Conservation (phyloP, 2,113 vertebrate genomes). For the Protobothrops flavoviridis region DNA sequence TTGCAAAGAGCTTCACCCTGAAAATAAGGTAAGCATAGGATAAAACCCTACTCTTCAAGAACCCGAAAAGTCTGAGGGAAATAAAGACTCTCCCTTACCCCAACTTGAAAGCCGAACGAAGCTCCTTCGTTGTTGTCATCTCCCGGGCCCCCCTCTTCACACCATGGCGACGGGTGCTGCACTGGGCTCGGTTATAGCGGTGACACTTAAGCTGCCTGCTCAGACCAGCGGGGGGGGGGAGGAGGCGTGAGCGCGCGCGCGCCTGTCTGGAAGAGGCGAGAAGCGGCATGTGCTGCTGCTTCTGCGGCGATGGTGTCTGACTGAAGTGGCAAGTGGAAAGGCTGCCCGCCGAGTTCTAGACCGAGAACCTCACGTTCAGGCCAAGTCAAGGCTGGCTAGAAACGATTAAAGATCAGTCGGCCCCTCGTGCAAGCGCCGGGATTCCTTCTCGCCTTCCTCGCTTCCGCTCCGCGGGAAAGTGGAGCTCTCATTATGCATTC, state of each 20-base stretch:
- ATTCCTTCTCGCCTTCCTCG: constrained; percentile 19
- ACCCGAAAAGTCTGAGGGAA: constrained; percentile 43
- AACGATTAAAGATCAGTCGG: constrained; percentile 74
- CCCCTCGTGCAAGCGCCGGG: constrained; percentile 68
- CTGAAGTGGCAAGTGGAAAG: constrained; percentile 16
- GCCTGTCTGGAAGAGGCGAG: constrained; percentile 5
- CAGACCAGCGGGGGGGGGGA: constrained; percentile 49
- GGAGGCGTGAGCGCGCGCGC: constrained; percentile 2
- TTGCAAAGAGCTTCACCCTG: constrained; percentile 36
- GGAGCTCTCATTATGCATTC: constrained; percentile 73
- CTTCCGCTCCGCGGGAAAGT: constrained; percentile 58
- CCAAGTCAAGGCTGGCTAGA: constrained; percentile 75
- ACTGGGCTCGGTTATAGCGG: constrained; percentile 69
- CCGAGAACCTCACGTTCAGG: constrained; percentile 70
- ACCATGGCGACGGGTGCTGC: constrained; percentile 70
- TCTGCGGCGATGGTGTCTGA: neutral
- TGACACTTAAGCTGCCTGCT: constrained; percentile 71
- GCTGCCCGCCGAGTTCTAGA: constrained; percentile 66
- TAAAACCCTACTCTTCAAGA: constrained; percentile 51
- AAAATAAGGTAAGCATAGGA: constrained; percentile 11
- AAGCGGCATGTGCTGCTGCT: neutral
- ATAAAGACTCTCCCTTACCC: constrained; percentile 72
- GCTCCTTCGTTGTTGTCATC: constrained; percentile 71
- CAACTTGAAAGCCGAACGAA: constrained; percentile 72
- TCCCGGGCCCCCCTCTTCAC: constrained; percentile 64